These are phyloP conservation scores for Aurelia sp. DNA, from an alignment of 30 jellyfish, hydroid and myxozoan genomes.

Conservation along the genomic window DNA sequence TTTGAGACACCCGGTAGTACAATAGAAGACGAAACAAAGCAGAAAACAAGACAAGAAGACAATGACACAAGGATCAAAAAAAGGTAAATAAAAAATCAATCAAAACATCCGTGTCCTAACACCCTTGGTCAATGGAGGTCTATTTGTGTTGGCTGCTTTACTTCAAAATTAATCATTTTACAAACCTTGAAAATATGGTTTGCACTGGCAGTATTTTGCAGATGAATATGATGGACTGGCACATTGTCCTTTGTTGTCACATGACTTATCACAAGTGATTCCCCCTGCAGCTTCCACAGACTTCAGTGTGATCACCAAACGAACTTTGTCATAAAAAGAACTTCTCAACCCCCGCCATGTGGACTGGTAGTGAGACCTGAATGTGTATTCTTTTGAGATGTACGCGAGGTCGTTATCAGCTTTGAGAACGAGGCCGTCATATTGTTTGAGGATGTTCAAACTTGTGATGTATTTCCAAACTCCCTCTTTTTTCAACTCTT, in stretches of 20 bases:
- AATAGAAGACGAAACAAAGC: no score
- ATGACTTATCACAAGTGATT: slow-evolving; percentile 6
- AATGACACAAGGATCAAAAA: no score
- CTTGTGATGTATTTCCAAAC: slow-evolving; percentile 24
- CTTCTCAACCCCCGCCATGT: no score
- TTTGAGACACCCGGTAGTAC: no score
- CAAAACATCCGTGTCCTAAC: no score
- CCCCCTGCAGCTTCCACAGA: slow-evolving; percentile 19
- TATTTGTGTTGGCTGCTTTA: no score
- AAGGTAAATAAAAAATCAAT: no score
- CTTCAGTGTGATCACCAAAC: slow-evolving; percentile 15
- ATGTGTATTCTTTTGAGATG: slow-evolving; percentile 27
- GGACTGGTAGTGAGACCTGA: background rate
- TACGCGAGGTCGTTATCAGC: slow-evolving; percentile 6
- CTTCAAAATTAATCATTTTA: no score
- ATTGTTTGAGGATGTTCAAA: slow-evolving; percentile 18
- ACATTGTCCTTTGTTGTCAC: slow-evolving; percentile 30
- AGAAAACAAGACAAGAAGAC: no score
- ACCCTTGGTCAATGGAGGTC: no score
- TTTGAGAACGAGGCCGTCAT: background rate
- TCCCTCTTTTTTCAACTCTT: slow-evolving; percentile 1
- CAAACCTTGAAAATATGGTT: slow-evolving; percentile 17
- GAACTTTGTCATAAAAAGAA: background rate
- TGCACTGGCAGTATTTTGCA: slow-evolving; percentile 34
- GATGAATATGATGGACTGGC: slow-evolving; percentile 11